These are phyloP conservation scores for Oxyura jamaicensis DNA, from an alignment of 2,113 vertebrate species.

Conservation along the genomic window DNA sequence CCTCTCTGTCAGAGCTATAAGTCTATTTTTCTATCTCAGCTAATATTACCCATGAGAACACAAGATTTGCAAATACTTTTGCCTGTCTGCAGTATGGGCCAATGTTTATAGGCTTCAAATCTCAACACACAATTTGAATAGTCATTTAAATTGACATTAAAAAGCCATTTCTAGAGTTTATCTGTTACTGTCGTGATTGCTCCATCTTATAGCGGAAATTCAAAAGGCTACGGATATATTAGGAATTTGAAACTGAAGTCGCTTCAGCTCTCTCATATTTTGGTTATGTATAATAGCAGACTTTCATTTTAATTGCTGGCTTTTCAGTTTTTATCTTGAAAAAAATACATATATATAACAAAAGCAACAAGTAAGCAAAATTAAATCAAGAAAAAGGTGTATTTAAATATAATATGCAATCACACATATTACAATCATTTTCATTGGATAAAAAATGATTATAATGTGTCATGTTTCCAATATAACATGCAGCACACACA, in stretches of 20 bases:
- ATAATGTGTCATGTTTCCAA: conserved; percentile 22
- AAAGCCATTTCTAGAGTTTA: conserved; percentile 6
- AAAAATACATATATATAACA: not conserved
- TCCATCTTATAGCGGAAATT: conserved; percentile 50
- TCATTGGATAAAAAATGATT: conserved; percentile 39
- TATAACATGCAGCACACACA: conserved; percentile 52
- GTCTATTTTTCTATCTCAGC: not conserved
- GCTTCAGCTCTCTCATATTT: not conserved
- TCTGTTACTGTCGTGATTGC: not conserved
- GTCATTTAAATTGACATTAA: conserved; percentile 39
- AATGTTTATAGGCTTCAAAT: not conserved
- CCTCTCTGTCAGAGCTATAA: not conserved
- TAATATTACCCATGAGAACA: not conserved
- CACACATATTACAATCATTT: conserved; percentile 15
- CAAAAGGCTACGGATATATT: conserved; percentile 15
- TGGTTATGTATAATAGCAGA: not conserved
- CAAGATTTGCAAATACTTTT: not conserved
- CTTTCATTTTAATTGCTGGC: not conserved
- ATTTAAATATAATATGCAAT: not conserved
- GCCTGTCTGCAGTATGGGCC: not conserved
- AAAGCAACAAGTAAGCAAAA: conserved; percentile 25
- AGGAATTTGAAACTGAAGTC: not conserved
- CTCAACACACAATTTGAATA: not conserved
- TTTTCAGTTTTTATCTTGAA: not conserved
- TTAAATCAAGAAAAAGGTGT: not conserved